A percentile compares a stretch with the other conserved stretches of the same genome.
Evolutionary conservation across 2,888 invertebrate species (phyloP).

Genomic region (Chirona hameri): DNA sequence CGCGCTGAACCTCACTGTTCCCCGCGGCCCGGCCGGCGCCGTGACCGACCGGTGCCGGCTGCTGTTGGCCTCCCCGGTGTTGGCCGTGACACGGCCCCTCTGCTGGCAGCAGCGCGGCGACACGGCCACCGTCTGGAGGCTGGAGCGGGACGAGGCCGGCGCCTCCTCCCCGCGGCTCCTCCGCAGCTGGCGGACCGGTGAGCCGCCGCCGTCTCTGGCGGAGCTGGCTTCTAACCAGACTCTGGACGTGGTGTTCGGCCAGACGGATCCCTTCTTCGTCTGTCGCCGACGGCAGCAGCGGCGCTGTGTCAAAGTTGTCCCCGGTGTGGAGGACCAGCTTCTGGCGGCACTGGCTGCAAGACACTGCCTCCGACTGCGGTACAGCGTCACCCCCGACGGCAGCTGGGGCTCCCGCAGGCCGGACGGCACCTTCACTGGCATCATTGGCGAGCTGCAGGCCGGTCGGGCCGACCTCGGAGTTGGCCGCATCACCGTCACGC

Average conservation of each 20-base stretch:
- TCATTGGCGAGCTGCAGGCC: conserved; percentile 13
- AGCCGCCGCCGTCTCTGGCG: neutral
- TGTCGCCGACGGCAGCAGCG: neutral
- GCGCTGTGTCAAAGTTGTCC: neutral
- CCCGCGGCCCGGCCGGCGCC: neutral
- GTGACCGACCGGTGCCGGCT: neutral
- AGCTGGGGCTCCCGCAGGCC: neutral
- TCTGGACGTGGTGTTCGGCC: neutral
- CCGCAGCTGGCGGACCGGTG: neutral
- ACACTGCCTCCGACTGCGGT: neutral
- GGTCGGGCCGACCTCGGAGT: neutral
- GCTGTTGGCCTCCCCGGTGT: neutral
- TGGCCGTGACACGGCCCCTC: conserved; percentile 10
- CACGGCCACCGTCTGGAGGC: neutral
- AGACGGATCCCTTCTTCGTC: neutral
- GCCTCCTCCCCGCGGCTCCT: neutral
- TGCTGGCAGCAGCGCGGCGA: neutral
- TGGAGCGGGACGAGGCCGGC: neutral
- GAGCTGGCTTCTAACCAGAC: neutral
- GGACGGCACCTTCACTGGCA: conserved; percentile 13
- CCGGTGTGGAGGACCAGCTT: neutral
- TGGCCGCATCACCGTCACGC: conserved; percentile 7
- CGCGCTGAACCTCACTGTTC: neutral
- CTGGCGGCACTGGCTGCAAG: neutral
- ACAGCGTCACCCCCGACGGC: neutral